Evolutionary conservation across 2,113 vertebrate species (phyloP), one percentile per base, ranked within the genome.

Genomic region (Catharus fuscescens): DNA sequence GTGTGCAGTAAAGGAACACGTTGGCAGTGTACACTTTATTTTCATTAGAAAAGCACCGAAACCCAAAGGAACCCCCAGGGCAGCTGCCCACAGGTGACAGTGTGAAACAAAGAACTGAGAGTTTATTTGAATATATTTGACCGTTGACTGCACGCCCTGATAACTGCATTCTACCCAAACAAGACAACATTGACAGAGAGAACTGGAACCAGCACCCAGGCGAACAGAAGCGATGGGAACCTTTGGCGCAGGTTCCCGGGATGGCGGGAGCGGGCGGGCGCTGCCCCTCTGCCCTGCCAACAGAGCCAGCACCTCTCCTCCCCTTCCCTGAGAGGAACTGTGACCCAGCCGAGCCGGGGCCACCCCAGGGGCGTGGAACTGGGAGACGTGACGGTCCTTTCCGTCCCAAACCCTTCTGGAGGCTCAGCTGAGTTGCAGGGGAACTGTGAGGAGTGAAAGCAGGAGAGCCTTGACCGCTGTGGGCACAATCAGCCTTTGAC

Each of bases 231-330:
- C 1, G 42, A 44, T 10, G 12, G 18, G 17, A 23, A 18, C 18
- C 4, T 8, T 36, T 10, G 2, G 18, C 38, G 7, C 14, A 19
- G 42, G 1, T 4, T 31, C 3, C 3, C 20, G 1, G 26, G 14
- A 3, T 0, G 34, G 54, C 25, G 59, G 7, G 6, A 44, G 70
- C 42, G 7, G n/a, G 42, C 6, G 45, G 14, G 16, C 2, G 2
- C 79, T 13, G 48, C 2, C 38, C 14, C 53, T 34, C 9, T 45
- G 71, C 72, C 17, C 50, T 7, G 32, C 54, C 23, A 21, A 13
- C 18, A 16, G 0, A 20, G 9, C 28, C 3, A 16, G 5, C 44
- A 24, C 8, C 15, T 10, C 7, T 15, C 36, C 69, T 29, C 14
- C 2, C 0, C 65, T 8, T 18, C 7, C 54, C 70, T 19, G 13